Percentiles rank a stretch among this genome's conserved stretches.
phyloP scores from a whole-genome alignment of 2,888 invertebrate species.

The Psococerastis gibbosa region DNA sequence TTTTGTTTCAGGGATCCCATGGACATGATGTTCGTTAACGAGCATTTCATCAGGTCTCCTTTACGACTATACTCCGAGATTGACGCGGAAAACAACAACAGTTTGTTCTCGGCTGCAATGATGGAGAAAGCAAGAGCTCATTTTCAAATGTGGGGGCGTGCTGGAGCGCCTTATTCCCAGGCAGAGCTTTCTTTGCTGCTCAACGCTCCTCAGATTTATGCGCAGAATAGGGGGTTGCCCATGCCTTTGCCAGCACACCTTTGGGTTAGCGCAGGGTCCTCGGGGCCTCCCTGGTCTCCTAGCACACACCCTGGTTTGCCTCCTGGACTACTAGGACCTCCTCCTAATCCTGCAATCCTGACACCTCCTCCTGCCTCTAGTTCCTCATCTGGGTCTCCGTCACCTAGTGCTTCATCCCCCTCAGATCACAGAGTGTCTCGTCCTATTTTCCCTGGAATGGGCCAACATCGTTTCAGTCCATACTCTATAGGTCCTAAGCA shows the following conservation, averaged over 20 bases:
- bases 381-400: constrained; percentile 41
- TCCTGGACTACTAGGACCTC: constrained; percentile 24
- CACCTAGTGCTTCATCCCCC: constrained; percentile 20
- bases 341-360: constrained; percentile 22
- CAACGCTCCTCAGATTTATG: constrained; percentile 22
- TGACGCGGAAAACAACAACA: constrained; percentile 28
- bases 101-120: constrained; percentile 30
- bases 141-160: constrained; percentile 27
- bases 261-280: constrained; percentile 24
- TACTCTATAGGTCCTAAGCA: constrained; percentile 20
- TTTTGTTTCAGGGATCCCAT: constrained; percentile 42
- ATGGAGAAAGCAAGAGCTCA: constrained; percentile 26
- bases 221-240: constrained; percentile 16
- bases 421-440: constrained; percentile 28
- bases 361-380: constrained; percentile 32
- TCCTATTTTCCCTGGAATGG: constrained; percentile 26
- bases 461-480: constrained; percentile 28
- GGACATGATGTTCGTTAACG: constrained; percentile 61
- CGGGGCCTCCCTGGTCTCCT: constrained; percentile 23
- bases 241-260: constrained; percentile 26
- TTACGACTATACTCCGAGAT: constrained; percentile 36
- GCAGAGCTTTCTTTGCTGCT: constrained; percentile 25
- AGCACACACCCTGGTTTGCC: constrained; percentile 25
- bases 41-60: constrained; percentile 45
- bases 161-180: constrained; percentile 19